A percentile compares a stretch with the other conserved stretches of the same genome.
Conservation (phyloP, 1,140 invertebrate species). For the Diabrotica undecimpunctata region DNA sequence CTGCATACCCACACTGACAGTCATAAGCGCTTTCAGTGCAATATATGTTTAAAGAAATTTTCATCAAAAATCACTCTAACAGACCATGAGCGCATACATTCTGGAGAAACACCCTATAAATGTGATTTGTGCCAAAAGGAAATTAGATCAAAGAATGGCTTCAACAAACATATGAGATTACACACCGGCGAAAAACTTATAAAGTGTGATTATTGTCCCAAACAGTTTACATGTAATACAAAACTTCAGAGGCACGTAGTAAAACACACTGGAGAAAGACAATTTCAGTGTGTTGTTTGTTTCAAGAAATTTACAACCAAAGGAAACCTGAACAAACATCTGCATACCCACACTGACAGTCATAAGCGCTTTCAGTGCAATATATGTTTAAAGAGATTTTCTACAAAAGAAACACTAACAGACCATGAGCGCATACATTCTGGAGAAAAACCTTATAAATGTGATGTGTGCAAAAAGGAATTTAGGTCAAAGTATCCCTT, state of each 20-base stretch:
- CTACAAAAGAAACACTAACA: neutral
- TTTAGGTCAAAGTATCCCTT: constrained; percentile 52
- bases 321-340: neutral
- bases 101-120: too few species aligned
- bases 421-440: constrained; percentile 50
- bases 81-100: too few species aligned
- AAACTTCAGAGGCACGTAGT: too few species aligned
- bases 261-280: neutral
- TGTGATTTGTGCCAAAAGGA: neutral
- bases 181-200: neutral
- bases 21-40: too few species aligned
- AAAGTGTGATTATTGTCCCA: neutral
- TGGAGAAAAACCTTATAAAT: constrained; percentile 50
- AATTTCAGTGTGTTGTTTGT: neutral
- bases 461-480: constrained; percentile 51
- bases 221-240: too few species aligned
- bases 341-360: neutral
- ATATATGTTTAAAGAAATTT: too few species aligned
- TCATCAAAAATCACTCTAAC: too few species aligned
- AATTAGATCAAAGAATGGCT: neutral
- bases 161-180: neutral
- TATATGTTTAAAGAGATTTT: neutral
- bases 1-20: neutral
- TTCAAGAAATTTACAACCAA: neutral
- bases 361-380: neutral